These are phyloP conservation scores for Phoenicopterus ruber DNA, from an alignment of 2,113 vertebrate species.

Conservation along the genomic window DNA sequence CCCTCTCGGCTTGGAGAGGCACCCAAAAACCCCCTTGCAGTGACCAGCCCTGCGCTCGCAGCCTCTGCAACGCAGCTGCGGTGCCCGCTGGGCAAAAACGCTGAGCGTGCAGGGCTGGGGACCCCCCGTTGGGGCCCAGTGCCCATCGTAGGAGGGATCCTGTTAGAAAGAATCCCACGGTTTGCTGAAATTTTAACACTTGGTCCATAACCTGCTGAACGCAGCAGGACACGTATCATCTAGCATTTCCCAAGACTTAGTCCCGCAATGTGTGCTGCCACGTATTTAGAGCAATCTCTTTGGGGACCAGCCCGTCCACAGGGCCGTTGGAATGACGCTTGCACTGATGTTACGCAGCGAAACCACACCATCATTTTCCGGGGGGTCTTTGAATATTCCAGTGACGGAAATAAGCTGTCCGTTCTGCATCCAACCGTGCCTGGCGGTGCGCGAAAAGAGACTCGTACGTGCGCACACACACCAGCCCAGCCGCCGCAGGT, in stretches of 20 bases:
- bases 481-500: background rate
- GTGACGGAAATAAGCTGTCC: background rate
- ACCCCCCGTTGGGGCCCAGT: fast-evolving
- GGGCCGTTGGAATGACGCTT: background rate
- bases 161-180: fast-evolving
- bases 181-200: background rate
- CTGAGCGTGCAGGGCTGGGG: fast-evolving
- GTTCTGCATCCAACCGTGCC: background rate
- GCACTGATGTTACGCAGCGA: background rate
- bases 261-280: fast-evolving
- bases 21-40: background rate
- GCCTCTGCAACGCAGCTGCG: background rate
- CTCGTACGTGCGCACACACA: fast-evolving
- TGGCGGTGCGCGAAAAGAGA: fast-evolving
- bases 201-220: background rate
- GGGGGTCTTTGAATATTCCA: background rate
- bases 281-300: background rate
- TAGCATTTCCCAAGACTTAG: background rate
- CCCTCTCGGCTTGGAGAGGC: background rate
- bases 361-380: background rate
- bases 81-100: background rate
- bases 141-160: fast-evolving
- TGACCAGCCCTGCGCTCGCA: background rate
- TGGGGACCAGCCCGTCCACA: background rate
- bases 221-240: fast-evolving